Conservation (phyloP, 35 echinoderm and acorn worm species). For the Anneissia japonica region DNA sequence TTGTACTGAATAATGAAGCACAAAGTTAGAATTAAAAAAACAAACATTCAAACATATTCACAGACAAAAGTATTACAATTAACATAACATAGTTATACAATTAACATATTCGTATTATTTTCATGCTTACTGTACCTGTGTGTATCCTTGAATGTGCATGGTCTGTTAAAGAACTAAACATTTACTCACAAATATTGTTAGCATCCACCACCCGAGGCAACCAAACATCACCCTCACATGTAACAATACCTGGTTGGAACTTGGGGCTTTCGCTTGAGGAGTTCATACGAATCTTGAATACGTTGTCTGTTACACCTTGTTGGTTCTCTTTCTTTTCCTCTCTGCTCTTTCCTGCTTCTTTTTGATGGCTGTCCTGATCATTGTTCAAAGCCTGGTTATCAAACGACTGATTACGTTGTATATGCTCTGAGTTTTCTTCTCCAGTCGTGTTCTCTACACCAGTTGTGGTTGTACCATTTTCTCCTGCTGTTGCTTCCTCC, state of each 20-base stretch:
- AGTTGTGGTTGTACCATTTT: background rate
- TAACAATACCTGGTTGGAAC: background rate
- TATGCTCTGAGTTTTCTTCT: slow-evolving; percentile 11
- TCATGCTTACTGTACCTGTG: too few species aligned
- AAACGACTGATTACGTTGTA: slow-evolving; percentile 6
- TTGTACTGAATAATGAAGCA: too few species aligned
- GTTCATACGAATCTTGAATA: background rate
- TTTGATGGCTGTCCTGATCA: background rate
- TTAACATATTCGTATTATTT: too few species aligned
- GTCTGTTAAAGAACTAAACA: background rate
- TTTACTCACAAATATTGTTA: background rate
- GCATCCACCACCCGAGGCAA: background rate
- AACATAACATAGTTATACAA: too few species aligned
- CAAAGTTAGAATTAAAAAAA: too few species aligned
- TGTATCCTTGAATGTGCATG: too few species aligned
- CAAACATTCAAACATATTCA: too few species aligned
- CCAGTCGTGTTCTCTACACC: background rate
- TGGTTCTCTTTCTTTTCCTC: background rate
- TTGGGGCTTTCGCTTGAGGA: background rate
- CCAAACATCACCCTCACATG: background rate
- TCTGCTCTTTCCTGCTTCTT: background rate
- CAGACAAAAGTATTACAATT: too few species aligned
- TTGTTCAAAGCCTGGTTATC: background rate
- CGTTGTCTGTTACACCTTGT: background rate
- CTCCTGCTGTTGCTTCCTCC: background rate